A percentile compares a stretch with the other conserved stretches of the same genome.
phyloP scores from a whole-genome alignment of 2,113 vertebrate genomes.

The Chaetorhynchus papuensis region DNA sequence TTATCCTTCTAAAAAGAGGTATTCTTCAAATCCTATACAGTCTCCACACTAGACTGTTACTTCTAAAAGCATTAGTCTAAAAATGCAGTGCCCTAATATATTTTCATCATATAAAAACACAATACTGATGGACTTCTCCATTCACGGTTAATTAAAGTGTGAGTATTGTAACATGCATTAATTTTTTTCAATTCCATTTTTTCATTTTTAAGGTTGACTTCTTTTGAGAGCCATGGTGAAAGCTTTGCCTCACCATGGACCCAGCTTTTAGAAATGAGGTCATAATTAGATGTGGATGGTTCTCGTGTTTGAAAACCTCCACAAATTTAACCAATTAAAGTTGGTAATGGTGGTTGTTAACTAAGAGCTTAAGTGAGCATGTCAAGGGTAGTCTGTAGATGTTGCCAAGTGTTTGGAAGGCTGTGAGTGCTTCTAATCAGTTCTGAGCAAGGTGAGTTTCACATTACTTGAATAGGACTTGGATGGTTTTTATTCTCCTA shows the following conservation, averaged over 20 bases:
- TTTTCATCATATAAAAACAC: neutral
- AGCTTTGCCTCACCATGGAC: neutral
- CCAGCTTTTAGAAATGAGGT: neutral
- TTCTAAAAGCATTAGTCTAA: neutral
- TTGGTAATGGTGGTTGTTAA: neutral
- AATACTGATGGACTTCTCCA: neutral
- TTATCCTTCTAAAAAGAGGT: neutral
- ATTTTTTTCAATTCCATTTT: neutral
- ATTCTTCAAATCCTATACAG: neutral
- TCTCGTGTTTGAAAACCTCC: neutral
- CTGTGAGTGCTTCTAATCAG: fast-evolving
- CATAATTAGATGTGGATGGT: neutral
- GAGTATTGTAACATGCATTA: neutral
- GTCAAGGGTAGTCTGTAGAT: fast-evolving
- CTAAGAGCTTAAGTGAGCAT: neutral
- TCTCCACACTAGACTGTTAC: neutral
- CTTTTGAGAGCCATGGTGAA: neutral
- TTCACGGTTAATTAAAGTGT: neutral
- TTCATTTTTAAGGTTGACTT: neutral
- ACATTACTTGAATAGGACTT: neutral
- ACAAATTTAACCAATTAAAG: neutral
- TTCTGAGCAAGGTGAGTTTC: neutral
- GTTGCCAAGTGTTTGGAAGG: neutral
- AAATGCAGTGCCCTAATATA: neutral
- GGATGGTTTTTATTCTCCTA: neutral